A percentile compares a stretch with the other conserved stretches of the same genome.
These are phyloP conservation scores for Masticophis lateralis DNA, from an alignment of 2,797 vertebrate species.

Conservation along the genomic window DNA sequence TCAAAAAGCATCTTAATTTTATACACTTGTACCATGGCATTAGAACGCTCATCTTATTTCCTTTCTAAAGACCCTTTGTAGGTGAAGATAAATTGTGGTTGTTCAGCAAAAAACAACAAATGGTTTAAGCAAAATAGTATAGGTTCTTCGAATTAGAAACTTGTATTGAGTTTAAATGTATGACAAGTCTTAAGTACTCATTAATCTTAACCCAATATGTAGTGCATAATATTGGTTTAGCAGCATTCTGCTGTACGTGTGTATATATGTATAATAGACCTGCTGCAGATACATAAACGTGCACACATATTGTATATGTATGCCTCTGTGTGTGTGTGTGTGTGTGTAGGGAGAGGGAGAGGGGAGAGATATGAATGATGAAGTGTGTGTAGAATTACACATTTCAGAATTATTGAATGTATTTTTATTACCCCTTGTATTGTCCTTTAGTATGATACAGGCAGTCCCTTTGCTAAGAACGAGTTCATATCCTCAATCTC, in stretches of 20 bases:
- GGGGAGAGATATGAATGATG: neutral
- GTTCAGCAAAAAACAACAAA: neutral
- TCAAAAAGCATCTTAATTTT: neutral
- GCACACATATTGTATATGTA: neutral
- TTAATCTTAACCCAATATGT: neutral
- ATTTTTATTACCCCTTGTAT: neutral
- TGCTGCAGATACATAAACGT: neutral
- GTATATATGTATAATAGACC: neutral
- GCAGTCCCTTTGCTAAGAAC: neutral
- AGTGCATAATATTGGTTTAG: neutral
- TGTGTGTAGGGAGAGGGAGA: neutral
- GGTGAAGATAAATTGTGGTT: neutral
- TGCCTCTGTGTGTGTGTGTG: neutral
- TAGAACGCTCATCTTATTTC: neutral
- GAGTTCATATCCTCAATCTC: neutral
- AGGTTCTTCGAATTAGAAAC: neutral
- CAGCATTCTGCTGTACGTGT: neutral
- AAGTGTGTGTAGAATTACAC: neutral
- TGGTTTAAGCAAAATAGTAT: neutral
- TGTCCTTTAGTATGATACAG: neutral
- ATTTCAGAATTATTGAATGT: neutral
- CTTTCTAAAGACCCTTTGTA: neutral
- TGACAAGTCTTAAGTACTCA: neutral
- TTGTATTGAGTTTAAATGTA: slow-evolving; percentile 1
- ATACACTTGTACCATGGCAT: neutral